phyloP scores from a whole-genome alignment of 2,113 vertebrate genomes.

The Mungos mungo region DNA sequence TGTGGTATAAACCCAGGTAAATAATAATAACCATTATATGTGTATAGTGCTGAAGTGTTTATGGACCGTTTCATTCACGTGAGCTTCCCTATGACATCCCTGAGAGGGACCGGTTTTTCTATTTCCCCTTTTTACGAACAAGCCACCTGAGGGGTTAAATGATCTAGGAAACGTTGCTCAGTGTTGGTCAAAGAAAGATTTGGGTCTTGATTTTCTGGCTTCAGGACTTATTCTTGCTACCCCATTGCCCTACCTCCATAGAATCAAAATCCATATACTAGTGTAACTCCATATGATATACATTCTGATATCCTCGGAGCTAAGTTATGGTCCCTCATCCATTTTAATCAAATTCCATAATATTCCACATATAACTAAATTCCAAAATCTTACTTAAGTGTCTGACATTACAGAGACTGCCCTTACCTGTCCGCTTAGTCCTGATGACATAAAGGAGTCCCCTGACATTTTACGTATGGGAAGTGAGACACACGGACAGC shows the following conservation, averaged over 20 bases:
- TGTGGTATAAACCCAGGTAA: background rate
- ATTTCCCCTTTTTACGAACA: background rate
- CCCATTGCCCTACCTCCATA: background rate
- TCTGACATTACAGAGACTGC: background rate
- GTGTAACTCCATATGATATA: background rate
- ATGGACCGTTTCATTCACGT: accelerated
- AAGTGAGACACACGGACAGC: background rate
- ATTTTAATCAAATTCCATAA: background rate
- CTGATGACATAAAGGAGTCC: background rate
- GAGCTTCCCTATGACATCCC: background rate
- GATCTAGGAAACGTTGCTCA: background rate
- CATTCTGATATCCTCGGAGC: background rate
- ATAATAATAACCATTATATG: too few species aligned
- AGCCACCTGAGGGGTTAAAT: background rate
- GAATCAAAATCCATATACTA: background rate
- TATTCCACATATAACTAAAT: background rate
- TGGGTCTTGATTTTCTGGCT: background rate
- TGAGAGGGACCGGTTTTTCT: background rate
- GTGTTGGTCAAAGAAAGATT: background rate
- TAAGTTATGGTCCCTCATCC: background rate
- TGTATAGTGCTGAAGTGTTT: accelerated
- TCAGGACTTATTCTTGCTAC: background rate
- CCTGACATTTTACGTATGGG: background rate
- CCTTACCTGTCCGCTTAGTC: background rate
- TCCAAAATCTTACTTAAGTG: background rate